Base-by-base conservation (phyloP, 2,113 vertebrate species). In the Xiphorhynchus elegans region DNA sequence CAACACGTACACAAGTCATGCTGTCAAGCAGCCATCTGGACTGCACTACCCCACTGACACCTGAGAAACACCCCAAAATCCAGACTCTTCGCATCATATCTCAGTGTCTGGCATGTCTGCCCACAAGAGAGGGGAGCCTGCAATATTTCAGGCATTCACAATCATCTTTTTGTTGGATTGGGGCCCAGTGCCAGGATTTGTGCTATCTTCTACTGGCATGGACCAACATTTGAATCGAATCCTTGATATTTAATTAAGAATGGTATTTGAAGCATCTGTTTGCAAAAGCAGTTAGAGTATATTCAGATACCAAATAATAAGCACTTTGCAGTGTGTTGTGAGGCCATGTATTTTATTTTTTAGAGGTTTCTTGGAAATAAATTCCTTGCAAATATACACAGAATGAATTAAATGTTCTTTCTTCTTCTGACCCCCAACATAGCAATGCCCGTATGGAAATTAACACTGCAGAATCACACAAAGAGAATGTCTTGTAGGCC, bases 191-290 rank as follows among this genome's bases (percentile, higher is more conserved):
- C 81, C 91, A 94, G 89, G 66, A 93, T 91, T 82, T 76, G n/a
- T 70, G 83, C 75, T 91, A 37, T 93, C 85, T 96, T 95, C 87
- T 94, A 68, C 53, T 96, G 86, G 85, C 93, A 73, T 75, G 53
- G 88, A 68, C 60, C 42, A 77, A 72, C 25, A 40, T 77, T 95
- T 70, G 76, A 96, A 86, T 92, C 63, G 80, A 88, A 55, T 7
- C 20, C 85, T 72, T 97, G 87, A 60, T 84, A 93, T 87, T 96
- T 97, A 90, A 95, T 94, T 95, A 96, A 84, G 91, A 91, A 87
- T 33, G 78, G 70, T 86, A 82, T 93, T 95, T 92, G 89, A 49
- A 96, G 91, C 94, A 96, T 96, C 90, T 96, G 92, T 95, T 93
- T 95, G 88, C 74, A 93, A 86, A 95, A 90, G 63, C 84, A 96